A percentile compares a stretch with the other conserved stretches of the same genome.
Conservation (phyloP, 2,113 vertebrate species). For the Sinocyclocheilus anophthalmus region DNA sequence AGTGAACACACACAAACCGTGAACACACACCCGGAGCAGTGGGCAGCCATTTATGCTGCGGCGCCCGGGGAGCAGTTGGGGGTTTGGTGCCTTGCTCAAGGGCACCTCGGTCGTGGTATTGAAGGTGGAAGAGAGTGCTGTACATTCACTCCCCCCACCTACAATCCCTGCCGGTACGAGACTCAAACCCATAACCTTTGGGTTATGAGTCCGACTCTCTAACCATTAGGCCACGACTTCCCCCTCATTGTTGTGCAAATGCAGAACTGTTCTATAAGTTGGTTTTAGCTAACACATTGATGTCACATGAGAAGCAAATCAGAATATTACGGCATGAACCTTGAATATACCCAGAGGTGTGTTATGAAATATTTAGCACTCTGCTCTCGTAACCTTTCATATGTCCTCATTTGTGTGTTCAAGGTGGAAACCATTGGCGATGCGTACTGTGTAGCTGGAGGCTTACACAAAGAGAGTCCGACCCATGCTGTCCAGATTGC, state of each 20-base stretch:
- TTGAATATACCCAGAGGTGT: slow-evolving; percentile 10
- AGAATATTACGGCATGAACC: slow-evolving; percentile 10
- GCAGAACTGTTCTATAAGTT: neutral
- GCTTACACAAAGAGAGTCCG: slow-evolving; percentile 91
- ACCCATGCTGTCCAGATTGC: slow-evolving; percentile 93
- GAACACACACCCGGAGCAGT: no score
- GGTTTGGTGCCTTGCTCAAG: no score
- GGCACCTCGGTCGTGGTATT: no score
- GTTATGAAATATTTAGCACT: slow-evolving; percentile 42
- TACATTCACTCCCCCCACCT: no score
- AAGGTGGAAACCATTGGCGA: slow-evolving; percentile 99
- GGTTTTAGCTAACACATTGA: slow-evolving; percentile 1
- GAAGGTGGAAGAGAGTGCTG: no score
- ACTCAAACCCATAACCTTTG: no score
- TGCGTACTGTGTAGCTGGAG: slow-evolving; percentile 96
- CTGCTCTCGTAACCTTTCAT: slow-evolving; percentile 23
- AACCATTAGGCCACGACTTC: no score
- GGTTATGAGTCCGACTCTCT: no score
- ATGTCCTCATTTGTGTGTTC: slow-evolving; percentile 47
- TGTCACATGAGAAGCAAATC: slow-evolving; percentile 8
- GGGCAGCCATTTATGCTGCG: no score
- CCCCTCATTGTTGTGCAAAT: neutral
- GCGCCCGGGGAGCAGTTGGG: no score
- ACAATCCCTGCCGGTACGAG: no score
- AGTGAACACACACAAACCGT: no score